Base-by-base conservation (phyloP, 2,888 invertebrate genomes). In the Callyntrura sp. region DNA sequence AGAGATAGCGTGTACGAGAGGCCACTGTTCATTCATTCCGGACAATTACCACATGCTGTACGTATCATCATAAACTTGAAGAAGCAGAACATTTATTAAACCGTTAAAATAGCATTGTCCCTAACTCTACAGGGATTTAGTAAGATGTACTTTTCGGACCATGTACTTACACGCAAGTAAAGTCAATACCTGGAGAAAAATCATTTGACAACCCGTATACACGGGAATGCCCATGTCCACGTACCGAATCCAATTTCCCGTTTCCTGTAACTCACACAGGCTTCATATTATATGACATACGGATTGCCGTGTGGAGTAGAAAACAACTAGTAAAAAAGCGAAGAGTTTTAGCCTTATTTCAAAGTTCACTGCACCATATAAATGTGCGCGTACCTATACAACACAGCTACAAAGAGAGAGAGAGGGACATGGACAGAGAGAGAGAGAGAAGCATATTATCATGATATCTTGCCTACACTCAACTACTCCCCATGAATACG, bases 241-340 rank as follows among this genome's bases (percentile, higher is more conserved):
- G 85, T 85, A 85, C 85, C 78, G 60, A 78, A 85, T 85, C 85
- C 85, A 85, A 85, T 85, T 85, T 85, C 85, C 76, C 76, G 73
- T 84, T 84, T 84, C 84, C 84, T 84, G 57, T 20, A 83, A 70
- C 35, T 35, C 35, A 35, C 35, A 35, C 35, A 35, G 6, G 35
- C 35, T 35, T 35, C 35, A 35, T 35, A 35, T 35, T 6, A 35
- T 35, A 35, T 35, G 35, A 35, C 35, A 6, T 6, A 35, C 35
- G 35, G 60, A 60, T n/a, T n/a, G 35, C 35, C 35, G 35, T 35
- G 35, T 35, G 6, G 35, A 35, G 3, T 35, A 6, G 35, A 35
- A 35, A 35, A 35, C 35, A 35, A 35, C 35, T 2, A 35, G 3
- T 35, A 6, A 11, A 11, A 23, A 23, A 25, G 23, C 5, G 23